These are phyloP conservation scores for Drosophila grimshawi DNA, from an alignment of 1,140 invertebrate genomes.

Conservation along the genomic window DNA sequence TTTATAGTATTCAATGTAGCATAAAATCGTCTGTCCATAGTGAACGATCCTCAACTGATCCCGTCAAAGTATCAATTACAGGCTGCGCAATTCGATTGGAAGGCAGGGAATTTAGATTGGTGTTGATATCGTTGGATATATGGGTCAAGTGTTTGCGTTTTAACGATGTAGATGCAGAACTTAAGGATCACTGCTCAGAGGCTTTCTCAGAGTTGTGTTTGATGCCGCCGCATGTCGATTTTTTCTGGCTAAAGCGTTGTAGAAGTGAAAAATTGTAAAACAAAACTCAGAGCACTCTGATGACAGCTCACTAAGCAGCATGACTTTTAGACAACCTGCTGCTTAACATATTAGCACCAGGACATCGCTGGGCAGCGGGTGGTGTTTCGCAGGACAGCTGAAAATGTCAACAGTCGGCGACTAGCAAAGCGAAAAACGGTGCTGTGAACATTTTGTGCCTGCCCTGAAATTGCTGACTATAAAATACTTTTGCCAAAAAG, in stretches of 20 bases:
- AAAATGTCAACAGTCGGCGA: constrained; percentile 71
- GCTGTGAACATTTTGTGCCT: constrained; percentile 40
- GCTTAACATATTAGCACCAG: constrained; percentile 76
- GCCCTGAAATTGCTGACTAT: constrained; percentile 54
- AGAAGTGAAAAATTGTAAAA: constrained; percentile 29
- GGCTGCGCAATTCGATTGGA: constrained; percentile 43
- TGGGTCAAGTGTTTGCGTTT: constrained; percentile 65
- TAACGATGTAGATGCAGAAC: constrained; percentile 10
- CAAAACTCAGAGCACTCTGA: constrained; percentile 3
- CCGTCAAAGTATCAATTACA: constrained; percentile 64
- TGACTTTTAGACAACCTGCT: constrained; percentile 62
- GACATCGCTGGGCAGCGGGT: constrained; percentile 44
- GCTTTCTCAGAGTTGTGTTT: constrained; percentile 35
- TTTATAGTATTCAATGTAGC: constrained; percentile 65
- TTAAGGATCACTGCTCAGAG: not conserved
- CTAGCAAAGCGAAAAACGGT: constrained; percentile 21
- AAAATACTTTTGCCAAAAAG: constrained; percentile 44
- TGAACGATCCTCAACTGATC: constrained; percentile 34
- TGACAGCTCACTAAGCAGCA: constrained; percentile 44
- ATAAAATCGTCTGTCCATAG: constrained; percentile 53
- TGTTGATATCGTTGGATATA: constrained; percentile 55
- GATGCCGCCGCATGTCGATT: constrained; percentile 28
- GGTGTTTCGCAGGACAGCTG: constrained; percentile 60
- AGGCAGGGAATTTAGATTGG: constrained; percentile 25
- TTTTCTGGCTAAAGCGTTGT: constrained; percentile 54